Evolutionary conservation across 2,113 vertebrate genomes (phyloP).

Genomic region (Connochaetes taurinus): DNA sequence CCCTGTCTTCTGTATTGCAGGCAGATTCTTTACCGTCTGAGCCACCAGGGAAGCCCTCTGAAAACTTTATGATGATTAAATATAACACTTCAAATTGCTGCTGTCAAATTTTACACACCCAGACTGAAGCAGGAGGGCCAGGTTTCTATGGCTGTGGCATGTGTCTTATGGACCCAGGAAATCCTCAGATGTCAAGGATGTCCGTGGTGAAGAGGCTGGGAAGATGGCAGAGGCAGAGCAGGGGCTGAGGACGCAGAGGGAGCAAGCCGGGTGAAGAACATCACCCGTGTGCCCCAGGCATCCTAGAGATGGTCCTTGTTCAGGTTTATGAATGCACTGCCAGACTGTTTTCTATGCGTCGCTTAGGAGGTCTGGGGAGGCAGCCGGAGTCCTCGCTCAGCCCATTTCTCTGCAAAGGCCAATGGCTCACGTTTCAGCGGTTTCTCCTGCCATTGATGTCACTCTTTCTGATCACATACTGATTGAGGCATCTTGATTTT

Average conservation of each 20-base stretch:
- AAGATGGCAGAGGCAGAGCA: neutral
- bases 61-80: neutral
- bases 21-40: neutral
- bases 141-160: neutral
- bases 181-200: too few species aligned
- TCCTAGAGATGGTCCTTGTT: neutral
- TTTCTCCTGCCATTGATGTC: neutral
- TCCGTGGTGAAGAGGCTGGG: accelerated
- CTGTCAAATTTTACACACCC: too few species aligned
- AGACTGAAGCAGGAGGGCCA: neutral
- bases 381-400: neutral
- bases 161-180: too few species aligned
- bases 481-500: neutral
- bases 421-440: too few species aligned
- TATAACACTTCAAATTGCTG: accelerated
- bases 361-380: neutral
- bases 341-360: accelerated
- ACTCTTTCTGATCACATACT: too few species aligned
- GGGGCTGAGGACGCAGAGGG: neutral
- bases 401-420: neutral
- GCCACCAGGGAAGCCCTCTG: neutral
- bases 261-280: too few species aligned
- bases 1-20: neutral
- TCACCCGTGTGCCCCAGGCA: neutral
- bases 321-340: neutral